Percentiles rank a stretch among this genome's conserved stretches.
These are phyloP conservation scores for Azorinus chamasolen DNA, from an alignment of 2,888 invertebrate genomes.

Conservation along the genomic window DNA sequence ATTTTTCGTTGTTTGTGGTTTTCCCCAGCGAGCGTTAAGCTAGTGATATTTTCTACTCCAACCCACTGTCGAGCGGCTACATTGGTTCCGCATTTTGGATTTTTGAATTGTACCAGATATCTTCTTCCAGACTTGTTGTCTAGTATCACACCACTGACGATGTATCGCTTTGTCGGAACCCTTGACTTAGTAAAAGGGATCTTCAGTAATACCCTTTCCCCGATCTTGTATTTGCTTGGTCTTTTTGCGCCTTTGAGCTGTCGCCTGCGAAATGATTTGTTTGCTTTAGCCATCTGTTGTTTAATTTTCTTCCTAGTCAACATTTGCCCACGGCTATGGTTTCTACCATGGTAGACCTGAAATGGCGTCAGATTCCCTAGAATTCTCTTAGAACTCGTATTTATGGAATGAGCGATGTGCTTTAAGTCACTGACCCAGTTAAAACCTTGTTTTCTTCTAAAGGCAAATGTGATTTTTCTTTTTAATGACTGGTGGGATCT, in stretches of 20 bases:
- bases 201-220: conserved; percentile 14
- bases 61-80: conserved; percentile 12
- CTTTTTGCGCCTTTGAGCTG: conserved; percentile 6
- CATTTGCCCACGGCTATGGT: neutral
- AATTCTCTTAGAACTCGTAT: conserved; percentile 14
- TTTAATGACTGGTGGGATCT: conserved; percentile 12
- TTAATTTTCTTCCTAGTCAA: neutral
- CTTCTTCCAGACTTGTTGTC: conserved; percentile 1
- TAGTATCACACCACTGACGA: conserved; percentile 11
- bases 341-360: conserved; percentile 12
- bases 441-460: conserved; percentile 17
- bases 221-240: conserved; percentile 23
- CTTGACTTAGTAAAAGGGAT: conserved; percentile 25
- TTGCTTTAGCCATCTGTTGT: conserved; percentile 6
- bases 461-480: conserved; percentile 16
- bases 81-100: neutral
- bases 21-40: conserved; percentile 4
- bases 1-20: conserved; percentile 2
- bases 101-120: conserved; percentile 13
- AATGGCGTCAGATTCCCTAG: conserved; percentile 27
- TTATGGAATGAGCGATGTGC: conserved; percentile 14
- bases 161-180: conserved; percentile 20
- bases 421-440: conserved; percentile 14
- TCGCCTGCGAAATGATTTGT: conserved; percentile 1
- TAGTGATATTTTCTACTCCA: conserved; percentile 20